Base-by-base conservation (phyloP, 2,797 vertebrate genomes). In the Arrhamphus sclerolepis region DNA sequence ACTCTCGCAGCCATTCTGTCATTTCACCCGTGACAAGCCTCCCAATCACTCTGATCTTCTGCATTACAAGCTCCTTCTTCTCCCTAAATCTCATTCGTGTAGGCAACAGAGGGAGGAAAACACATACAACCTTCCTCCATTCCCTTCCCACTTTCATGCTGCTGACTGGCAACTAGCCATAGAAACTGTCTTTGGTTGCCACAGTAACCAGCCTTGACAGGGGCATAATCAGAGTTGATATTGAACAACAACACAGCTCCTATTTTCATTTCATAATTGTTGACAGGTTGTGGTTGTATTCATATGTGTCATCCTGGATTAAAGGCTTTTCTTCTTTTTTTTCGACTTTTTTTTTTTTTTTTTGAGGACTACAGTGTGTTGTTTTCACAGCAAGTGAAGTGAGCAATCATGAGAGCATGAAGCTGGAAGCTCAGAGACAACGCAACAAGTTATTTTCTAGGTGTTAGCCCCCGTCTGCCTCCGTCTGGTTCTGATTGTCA, bases 201-300 rank as follows among this genome's bases (percentile, higher is more conserved):
- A 86, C 72, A 69, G 73, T 57, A 75, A 84, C 82, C 48, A 34
- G 28, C 56, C 75, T 49, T 61, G 75, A 85, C 31, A 22, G 71
- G 56, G 42, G 56, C 56, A 53, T 46, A 66, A 68, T 81, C 79
- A 75, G 63, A 71, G 66, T 58, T 41, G 47, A 66, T 52, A 49
- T n/a, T 67, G 54, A 80, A 47, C 39, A 53, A 62, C 46, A 73
- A 56, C 21, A n/a, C 29, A 6, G 52, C 59, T 78, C 62, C 41
- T 20, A 14, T 59, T 78, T 65, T 21, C 31, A 42, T 48, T 65
- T 24, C 24, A 42, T 46, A 48, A n/a, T 57, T 43, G 60, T 14
- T 39, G 46, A 63, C 54, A 11, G 13, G 28, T 51, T 39, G 17
- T 52, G 38, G 47, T 47, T 2, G 3, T 48, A 56, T 52, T n/a